phyloP scores from a whole-genome alignment of 2,113 vertebrate species.

The Gracilinanus agilis region DNA sequence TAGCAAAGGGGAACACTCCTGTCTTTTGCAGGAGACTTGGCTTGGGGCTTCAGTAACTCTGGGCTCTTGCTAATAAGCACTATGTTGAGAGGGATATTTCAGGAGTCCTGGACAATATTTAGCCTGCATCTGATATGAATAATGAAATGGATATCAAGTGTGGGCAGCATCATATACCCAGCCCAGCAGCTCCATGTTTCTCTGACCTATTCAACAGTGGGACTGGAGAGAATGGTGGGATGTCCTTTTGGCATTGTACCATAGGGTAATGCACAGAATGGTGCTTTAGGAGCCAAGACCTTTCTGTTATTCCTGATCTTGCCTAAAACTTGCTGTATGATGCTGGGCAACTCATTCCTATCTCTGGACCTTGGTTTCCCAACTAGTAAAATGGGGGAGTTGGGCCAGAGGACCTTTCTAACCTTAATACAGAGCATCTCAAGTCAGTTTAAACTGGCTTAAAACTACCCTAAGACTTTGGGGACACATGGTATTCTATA shows the following conservation, averaged over 20 bases:
- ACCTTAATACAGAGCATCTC: neutral
- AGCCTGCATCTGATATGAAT: constrained; percentile 65
- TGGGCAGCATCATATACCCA: neutral
- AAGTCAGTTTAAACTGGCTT: neutral
- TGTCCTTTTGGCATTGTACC: neutral
- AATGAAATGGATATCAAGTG: constrained; percentile 60
- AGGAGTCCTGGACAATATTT: constrained; percentile 78
- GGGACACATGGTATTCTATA: neutral
- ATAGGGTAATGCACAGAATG: neutral
- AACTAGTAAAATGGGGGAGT: neutral
- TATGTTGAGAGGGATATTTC: constrained; percentile 75
- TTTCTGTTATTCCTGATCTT: neutral
- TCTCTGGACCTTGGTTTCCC: neutral
- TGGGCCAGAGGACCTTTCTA: neutral
- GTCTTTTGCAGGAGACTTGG: neutral
- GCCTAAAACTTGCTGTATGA: neutral
- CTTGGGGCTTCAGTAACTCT: neutral
- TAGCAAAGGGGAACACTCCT: neutral
- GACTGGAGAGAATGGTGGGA: neutral
- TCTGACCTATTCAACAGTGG: neutral
- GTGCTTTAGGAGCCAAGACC: neutral
- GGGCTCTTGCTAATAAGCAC: constrained; percentile 3
- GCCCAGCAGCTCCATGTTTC: neutral
- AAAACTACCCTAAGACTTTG: neutral
- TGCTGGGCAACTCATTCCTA: neutral